phyloP scores from a whole-genome alignment of 2,113 vertebrate genomes.

The Cyprinodon variegatus region DNA sequence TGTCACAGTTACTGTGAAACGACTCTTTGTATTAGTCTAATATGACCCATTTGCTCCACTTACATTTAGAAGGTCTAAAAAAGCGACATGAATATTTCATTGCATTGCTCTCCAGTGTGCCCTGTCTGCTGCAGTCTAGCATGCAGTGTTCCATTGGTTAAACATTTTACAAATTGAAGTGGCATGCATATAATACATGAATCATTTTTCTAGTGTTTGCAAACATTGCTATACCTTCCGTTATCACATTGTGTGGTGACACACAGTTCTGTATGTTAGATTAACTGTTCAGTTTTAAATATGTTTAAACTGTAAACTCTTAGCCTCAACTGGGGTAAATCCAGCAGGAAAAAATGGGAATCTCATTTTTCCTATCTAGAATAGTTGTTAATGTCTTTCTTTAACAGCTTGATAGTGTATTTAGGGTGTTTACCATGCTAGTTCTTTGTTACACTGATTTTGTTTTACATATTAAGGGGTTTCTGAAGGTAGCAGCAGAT shows the following conservation, averaged over 20 bases:
- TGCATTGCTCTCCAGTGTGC: neutral
- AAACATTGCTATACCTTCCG: neutral
- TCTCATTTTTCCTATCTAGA: too few species aligned
- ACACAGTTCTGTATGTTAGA: neutral
- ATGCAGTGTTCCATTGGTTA: slow-evolving; percentile 4
- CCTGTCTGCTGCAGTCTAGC: neutral
- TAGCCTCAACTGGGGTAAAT: too few species aligned
- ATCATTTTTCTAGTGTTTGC: neutral
- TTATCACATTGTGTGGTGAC: neutral
- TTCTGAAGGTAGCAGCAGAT: too few species aligned
- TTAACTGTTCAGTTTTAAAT: neutral
- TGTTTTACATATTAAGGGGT: too few species aligned
- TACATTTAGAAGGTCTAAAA: slow-evolving; percentile 15
- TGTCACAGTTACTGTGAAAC: neutral
- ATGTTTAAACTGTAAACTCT: neutral
- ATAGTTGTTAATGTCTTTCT: too few species aligned
- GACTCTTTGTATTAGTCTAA: neutral
- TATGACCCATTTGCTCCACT: slow-evolving; percentile 15
- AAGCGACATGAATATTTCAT: slow-evolving; percentile 14
- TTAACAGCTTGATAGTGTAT: too few species aligned
- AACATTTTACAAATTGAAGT: neutral
- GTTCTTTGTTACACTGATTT: too few species aligned
- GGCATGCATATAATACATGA: neutral
- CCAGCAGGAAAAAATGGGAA: too few species aligned
- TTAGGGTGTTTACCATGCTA: too few species aligned